Evolutionary conservation across 2,113 vertebrate genomes (phyloP), one percentile per base, ranked within the genome.

Genomic region (Romanogobio albipinnatus): DNA sequence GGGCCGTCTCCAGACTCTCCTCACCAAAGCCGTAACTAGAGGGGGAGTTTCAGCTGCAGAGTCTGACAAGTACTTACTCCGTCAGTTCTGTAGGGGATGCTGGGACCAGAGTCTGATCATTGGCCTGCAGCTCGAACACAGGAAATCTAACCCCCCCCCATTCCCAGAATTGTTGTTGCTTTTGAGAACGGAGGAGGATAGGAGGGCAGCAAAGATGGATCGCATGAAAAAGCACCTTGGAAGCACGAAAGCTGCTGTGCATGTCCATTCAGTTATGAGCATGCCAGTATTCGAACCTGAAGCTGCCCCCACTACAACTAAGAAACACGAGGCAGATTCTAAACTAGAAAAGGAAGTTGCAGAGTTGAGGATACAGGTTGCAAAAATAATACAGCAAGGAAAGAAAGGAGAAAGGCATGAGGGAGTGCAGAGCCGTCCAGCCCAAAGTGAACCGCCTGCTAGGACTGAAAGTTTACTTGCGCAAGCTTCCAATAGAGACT

Each of bases 101-200:
- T 87, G 75, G 81, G 82, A 84, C 51, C 62, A 87, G 17, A 64
- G 61, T 36, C 9, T 84, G 9, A 81, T 81, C n/a, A 79, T 81
- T 53, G 58, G 82, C 4, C 76, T 87, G 2, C 86, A 87, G 76
- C 45, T 84, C 9, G 76, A 87, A 15, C 76, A 64, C 29, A 74
- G 62, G 45, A 86, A 86, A 79, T 3, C 8, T n/a, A 78, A 71
- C n/a, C 85, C 75, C 14, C 85, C 85, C 11, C 36, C 62, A 29
- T 78, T 83, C 62, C 47, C 81, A 11, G 81, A 86, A 59, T 51
- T 83, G 36, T 26, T 86, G 2, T n/a, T 87, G 15, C 22, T 85
- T 9, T 26, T 87, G 68, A 85, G 86, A 76, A 87, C 83, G 9
- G 83, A 87, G 22, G 83, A 87, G 29, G 82, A 85, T 29, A 61